phyloP scores from a whole-genome alignment of 2,113 vertebrate genomes.

The Psittacara wagleri region DNA sequence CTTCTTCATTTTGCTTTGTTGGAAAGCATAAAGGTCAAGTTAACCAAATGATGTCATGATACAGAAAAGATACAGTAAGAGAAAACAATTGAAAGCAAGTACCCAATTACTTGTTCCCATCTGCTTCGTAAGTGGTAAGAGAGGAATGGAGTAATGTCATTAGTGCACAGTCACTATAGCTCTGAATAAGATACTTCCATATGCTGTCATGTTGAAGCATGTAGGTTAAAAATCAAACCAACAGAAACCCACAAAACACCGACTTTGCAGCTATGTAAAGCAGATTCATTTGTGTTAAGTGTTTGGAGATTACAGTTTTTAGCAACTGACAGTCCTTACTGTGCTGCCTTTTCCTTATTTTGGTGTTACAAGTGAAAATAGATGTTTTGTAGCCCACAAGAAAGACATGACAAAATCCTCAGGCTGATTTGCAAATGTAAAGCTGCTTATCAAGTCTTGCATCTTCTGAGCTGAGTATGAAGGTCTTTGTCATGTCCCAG shows the following conservation, averaged over 20 bases:
- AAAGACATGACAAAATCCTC: not conserved
- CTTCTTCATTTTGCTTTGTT: not conserved
- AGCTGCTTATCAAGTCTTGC: not conserved
- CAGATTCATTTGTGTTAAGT: not conserved
- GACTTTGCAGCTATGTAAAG: not conserved
- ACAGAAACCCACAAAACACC: not conserved
- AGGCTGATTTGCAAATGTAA: not conserved
- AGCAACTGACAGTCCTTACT: not conserved
- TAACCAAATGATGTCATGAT: not conserved
- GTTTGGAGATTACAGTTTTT: not conserved
- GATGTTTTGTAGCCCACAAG: not conserved
- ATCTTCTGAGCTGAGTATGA: not conserved
- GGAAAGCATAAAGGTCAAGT: not conserved
- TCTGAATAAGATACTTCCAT: not conserved
- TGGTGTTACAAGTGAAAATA: not conserved
- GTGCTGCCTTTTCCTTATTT: not conserved
- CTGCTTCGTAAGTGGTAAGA: not conserved
- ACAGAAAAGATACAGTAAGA: not conserved
- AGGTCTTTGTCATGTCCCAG: not conserved
- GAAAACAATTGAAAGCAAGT: not conserved
- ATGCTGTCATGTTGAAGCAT: not conserved
- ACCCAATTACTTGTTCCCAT: not conserved
- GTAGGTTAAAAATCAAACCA: not conserved
- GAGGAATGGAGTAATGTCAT: not conserved
- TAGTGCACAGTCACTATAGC: not conserved